A percentile compares a stretch with the other conserved stretches of the same genome.
These are phyloP conservation scores for Apodemus speciosus DNA, from an alignment of 2,113 vertebrate genomes.

Conservation along the genomic window DNA sequence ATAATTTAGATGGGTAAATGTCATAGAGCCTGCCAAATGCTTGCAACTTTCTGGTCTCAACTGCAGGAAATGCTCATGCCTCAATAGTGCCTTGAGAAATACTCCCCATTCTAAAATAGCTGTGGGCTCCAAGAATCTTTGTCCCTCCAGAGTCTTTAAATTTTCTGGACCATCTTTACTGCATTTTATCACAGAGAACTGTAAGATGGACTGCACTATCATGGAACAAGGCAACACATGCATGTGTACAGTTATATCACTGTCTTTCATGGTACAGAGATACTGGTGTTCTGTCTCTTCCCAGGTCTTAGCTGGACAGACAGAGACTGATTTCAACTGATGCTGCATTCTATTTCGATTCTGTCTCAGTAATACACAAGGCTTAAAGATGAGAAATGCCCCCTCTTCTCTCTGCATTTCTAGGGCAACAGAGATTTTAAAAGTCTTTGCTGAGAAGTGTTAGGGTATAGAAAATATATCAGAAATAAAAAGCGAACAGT, in stretches of 20 bases:
- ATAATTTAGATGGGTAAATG: neutral
- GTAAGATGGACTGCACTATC: neutral
- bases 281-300: neutral
- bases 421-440: neutral
- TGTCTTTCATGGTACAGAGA: neutral
- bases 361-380: neutral
- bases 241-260: fast-evolving
- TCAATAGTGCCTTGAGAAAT: neutral
- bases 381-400: neutral
- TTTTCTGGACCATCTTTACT: neutral
- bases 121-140: neutral
- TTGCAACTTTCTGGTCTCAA: neutral
- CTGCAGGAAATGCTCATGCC: neutral
- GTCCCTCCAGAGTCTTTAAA: neutral
- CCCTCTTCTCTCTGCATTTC: neutral
- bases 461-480: neutral
- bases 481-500: neutral
- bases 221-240: fast-evolving
- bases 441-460: neutral
- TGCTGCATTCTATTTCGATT: neutral
- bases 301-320: neutral
- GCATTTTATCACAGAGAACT: neutral
- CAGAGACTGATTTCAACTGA: neutral
- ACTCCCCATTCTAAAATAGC: neutral
- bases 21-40: neutral